Evolutionary conservation across 2,888 invertebrate genomes (phyloP), one percentile per base, ranked within the genome.

Genomic region (Leptinotarsa tumamoca): DNA sequence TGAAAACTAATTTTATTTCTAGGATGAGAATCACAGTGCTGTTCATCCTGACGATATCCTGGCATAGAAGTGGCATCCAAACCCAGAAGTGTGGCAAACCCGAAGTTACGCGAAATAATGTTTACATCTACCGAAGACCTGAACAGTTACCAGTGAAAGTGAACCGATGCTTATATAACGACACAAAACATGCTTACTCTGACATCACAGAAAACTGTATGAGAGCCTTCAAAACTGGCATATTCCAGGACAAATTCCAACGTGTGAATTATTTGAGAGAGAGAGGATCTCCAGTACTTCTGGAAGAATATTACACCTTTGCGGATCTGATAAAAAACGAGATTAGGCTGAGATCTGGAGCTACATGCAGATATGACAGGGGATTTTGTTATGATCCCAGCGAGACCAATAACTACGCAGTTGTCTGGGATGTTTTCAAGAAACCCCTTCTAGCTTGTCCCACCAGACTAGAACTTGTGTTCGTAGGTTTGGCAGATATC

Each of bases 351-450:
- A 73, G 67, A 61, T 71, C 73, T 14, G 73, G 73, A n/a, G 52
- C 67, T 23, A 50, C 58, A 49, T 76, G 76, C 66, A 76, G 68
- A 51, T 76, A 76, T n/a, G 71, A 76, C 33, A 68, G 71, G 18
- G 76, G 76, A 33, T 76, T 76, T 61, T 76, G 76, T 52, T 76
- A 73, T 67, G 76, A 76, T 50, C 68, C 73, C n/a, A 68, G 43
- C 7, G 73, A 73, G 50, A 68, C 71, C 3, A 61, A 43, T 33
- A 71, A 71, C 33, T 75, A 75, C 49, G 75, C 61, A 17, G 67
- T 70, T 2, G 76, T 76, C 18, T 76, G 76, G 76, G 71, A 76
- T 23, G 56, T 69, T 7, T 4, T 71, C 2, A 23, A 68, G 4
- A 76, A 68, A 71, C 15, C 70, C 21, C n/a, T 54, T 18, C 7